Evolutionary conservation across 2,797 vertebrate genomes (phyloP).

Genomic region (Chelonia mydas): DNA sequence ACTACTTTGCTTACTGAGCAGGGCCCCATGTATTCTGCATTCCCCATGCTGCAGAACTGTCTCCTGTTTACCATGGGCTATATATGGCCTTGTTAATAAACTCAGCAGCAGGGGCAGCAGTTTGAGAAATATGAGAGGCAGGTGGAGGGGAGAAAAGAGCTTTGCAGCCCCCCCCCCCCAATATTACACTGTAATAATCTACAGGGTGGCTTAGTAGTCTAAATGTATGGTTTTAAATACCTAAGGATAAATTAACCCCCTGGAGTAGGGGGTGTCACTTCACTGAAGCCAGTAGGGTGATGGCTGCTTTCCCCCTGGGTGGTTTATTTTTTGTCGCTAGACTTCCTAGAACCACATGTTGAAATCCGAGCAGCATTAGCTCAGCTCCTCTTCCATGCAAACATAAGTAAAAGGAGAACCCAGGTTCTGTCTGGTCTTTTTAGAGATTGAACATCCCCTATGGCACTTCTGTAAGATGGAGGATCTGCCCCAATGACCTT

Average conservation of each 20-base stretch:
- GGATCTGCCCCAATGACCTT: fast-evolving
- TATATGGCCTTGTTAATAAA: not conserved
- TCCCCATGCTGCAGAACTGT: no score
- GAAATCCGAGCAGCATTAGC: not conserved
- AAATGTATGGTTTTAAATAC: not conserved
- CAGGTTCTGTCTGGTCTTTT: not conserved
- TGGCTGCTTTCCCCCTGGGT: not conserved
- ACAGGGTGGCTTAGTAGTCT: not conserved
- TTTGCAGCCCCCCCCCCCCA: not conserved
- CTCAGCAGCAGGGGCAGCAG: not conserved
- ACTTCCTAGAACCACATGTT: not conserved
- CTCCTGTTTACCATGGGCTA: no score
- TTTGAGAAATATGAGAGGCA: not conserved
- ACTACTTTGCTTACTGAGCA: not conserved
- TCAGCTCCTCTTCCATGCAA: not conserved
- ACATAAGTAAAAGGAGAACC: not conserved
- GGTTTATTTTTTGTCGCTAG: not conserved
- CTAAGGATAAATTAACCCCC: not conserved
- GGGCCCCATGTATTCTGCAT: not conserved
- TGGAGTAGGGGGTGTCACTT: not conserved
- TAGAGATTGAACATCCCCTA: not conserved
- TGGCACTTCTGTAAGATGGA: not conserved
- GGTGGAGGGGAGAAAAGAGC: not conserved
- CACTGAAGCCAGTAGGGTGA: not conserved
- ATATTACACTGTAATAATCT: not conserved